A percentile compares a stretch with the other conserved stretches of the same genome.
Evolutionary conservation across 2,113 vertebrate genomes (phyloP).

Genomic region (Jacana jacana): DNA sequence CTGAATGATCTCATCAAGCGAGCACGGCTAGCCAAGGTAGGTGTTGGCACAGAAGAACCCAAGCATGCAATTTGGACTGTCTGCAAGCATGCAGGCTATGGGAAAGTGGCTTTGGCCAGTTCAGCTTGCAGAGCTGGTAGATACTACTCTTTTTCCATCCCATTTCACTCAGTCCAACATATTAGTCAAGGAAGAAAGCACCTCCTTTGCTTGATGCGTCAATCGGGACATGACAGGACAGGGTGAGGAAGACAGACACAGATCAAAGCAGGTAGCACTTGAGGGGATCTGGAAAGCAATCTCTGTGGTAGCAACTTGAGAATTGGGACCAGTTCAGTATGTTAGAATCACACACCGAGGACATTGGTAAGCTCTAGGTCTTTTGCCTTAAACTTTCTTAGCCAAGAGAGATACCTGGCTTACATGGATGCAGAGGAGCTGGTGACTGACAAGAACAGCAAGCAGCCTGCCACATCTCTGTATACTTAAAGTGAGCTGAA

Average conservation of each 20-base stretch:
- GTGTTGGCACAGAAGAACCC: neutral
- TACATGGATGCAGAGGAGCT: neutral
- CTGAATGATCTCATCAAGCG: slow-evolving; percentile 97
- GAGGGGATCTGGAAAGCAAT: neutral
- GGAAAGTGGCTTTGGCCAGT: neutral
- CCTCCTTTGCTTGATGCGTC: neutral
- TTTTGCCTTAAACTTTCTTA: neutral
- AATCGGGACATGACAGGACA: neutral
- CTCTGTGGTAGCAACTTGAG: neutral
- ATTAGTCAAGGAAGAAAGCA: neutral
- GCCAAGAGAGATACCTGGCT: neutral
- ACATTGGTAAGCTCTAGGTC: neutral
- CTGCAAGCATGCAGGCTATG: neutral
- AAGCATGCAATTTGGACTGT: neutral
- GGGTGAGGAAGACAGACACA: neutral
- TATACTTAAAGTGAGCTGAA: neutral
- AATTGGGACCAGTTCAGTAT: neutral
- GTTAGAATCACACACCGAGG: neutral
- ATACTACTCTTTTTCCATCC: neutral
- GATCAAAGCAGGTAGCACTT: neutral
- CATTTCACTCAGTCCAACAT: neutral
- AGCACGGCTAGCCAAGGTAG: slow-evolving; percentile 93
- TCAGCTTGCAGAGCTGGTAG: neutral
- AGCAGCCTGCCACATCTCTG: neutral
- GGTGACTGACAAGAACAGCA: neutral